These are phyloP conservation scores for Mustela erminea DNA, from an alignment of 2,797 vertebrate species.

Conservation along the genomic window DNA sequence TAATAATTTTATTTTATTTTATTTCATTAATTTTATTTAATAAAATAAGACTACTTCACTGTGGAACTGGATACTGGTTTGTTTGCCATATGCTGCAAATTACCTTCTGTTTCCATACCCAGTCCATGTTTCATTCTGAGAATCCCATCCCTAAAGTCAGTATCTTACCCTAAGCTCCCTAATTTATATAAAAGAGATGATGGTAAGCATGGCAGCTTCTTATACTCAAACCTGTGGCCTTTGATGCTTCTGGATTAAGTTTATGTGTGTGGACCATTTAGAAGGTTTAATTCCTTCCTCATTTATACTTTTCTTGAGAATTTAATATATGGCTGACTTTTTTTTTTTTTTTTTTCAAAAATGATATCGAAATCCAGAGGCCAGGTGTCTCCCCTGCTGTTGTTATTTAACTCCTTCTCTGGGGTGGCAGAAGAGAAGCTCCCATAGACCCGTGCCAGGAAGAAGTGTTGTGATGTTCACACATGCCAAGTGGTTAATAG, in stretches of 20 bases:
- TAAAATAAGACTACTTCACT: not conserved
- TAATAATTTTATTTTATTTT: no score
- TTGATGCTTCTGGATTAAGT: not conserved
- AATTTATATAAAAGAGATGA: not conserved
- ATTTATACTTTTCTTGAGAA: not conserved
- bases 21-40: no score
- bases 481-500: not conserved
- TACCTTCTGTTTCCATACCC: not conserved
- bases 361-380: not conserved
- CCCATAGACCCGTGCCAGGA: not conserved
- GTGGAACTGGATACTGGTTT: not conserved
- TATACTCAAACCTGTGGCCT: not conserved
- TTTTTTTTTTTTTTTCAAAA: not conserved
- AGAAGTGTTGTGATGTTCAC: not conserved
- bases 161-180: not conserved
- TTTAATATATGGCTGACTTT: not conserved
- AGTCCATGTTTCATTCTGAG: not conserved
- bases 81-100: not conserved
- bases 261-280: not conserved
- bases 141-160: not conserved
- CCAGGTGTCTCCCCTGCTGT: not conserved
- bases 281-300: not conserved
- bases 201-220: not conserved
- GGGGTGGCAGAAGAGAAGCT: not conserved
- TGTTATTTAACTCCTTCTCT: not conserved